Percentiles rank a stretch among this genome's conserved stretches.
These are phyloP conservation scores for Macrophya annulata DNA, from an alignment of 2,888 invertebrate genomes.

Conservation along the genomic window DNA sequence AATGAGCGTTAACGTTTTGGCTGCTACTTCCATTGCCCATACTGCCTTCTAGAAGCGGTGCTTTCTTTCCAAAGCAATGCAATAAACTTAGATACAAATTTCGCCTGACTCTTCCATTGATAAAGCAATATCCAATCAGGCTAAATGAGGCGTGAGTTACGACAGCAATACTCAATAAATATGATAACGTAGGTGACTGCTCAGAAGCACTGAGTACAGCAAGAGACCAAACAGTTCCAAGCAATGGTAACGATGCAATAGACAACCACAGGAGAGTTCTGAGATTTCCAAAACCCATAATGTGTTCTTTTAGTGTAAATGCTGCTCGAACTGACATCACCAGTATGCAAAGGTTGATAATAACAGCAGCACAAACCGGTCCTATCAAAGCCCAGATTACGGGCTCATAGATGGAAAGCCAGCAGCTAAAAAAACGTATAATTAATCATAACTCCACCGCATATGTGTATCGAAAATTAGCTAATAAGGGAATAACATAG, in stretches of 20 bases:
- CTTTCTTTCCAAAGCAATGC: conserved; percentile 90
- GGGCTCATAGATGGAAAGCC: conserved; percentile 96
- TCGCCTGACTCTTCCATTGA: conserved; percentile 91
- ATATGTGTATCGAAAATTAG: too few species aligned
- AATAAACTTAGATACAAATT: conserved; percentile 87
- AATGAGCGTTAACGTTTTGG: conserved; percentile 86
- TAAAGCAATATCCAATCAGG: conserved; percentile 92
- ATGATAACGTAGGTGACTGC: conserved; percentile 87
- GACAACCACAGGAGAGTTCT: conserved; percentile 94
- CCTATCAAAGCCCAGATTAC: conserved; percentile 98
- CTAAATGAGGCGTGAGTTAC: conserved; percentile 91
- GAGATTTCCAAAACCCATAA: conserved; percentile 86
- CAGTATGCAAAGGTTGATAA: conserved; percentile 90
- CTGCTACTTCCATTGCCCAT: conserved; percentile 87
- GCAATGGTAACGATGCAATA: conserved; percentile 91
- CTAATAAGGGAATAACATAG: too few species aligned
- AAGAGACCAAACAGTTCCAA: conserved; percentile 93
- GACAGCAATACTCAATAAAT: conserved; percentile 89
- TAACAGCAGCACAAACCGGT: conserved; percentile 90
- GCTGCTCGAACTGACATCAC: conserved; percentile 94
- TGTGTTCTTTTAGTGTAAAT: conserved; percentile 94
- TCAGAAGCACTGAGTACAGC: conserved; percentile 90
- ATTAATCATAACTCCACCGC: neutral
- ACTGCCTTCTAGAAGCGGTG: conserved; percentile 89
- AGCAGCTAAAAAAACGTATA: conserved; percentile 87